These are phyloP conservation scores for Metaphire vulgaris DNA, from an alignment of 1,140 invertebrate genomes.

Conservation along the genomic window DNA sequence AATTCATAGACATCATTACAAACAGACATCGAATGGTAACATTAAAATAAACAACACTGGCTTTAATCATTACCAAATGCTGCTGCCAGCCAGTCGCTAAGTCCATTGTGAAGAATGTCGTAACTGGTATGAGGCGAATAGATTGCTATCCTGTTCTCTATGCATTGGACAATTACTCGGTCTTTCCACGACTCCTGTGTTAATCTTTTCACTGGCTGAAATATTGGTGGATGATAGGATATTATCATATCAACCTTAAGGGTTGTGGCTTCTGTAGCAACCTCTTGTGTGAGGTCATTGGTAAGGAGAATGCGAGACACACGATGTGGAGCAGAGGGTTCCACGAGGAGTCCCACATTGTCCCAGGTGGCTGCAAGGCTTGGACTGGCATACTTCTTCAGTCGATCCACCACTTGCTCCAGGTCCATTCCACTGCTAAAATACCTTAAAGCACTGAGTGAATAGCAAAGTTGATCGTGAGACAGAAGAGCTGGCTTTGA, in stretches of 20 bases:
- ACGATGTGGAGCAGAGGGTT: constrained; percentile 59
- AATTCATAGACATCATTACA: no score
- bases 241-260: constrained; percentile 69
- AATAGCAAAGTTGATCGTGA: no score
- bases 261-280: constrained; percentile 73
- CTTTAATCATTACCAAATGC: constrained; percentile 67
- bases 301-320: constrained; percentile 70
- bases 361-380: constrained; percentile 80
- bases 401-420: constrained; percentile 57
- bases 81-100: constrained; percentile 84
- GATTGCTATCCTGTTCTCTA: constrained; percentile 78
- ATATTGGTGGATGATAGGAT: constrained; percentile 93
- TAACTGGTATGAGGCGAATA: constrained; percentile 89
- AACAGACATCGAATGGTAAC: no score
- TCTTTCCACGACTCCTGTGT: constrained; percentile 68
- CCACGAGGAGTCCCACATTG: constrained; percentile 85
- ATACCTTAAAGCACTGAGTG: no score
- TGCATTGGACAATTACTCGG: constrained; percentile 68
- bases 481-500: not conserved
- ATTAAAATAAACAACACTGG: no score
- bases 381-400: constrained; percentile 67
- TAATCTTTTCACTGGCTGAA: constrained; percentile 72
- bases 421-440: constrained; percentile 47
- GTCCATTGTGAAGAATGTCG: constrained; percentile 72
- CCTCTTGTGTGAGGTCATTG: constrained; percentile 84